Conservation (phyloP, 2,797 vertebrate species). For the Eptatretus atami region DNA sequence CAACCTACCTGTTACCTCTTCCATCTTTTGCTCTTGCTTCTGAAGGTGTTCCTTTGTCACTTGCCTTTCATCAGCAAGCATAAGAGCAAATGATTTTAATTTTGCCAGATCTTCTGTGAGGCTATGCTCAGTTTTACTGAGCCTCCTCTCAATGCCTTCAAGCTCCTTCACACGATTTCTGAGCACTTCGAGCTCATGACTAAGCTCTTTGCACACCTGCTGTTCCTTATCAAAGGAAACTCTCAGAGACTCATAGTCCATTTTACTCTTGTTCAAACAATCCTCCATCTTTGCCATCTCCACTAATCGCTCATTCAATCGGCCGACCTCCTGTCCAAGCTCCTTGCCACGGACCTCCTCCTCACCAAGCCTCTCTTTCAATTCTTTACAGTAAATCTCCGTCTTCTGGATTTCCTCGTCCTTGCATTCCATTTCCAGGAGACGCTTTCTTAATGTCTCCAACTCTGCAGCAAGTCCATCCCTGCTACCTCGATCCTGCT, state of each 20-base stretch:
- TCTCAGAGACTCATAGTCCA: constrained; percentile 38
- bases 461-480: constrained; percentile 48
- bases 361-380: constrained; percentile 43
- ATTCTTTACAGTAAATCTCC: constrained; percentile 44
- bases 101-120: constrained; percentile 67
- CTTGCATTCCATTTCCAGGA: constrained; percentile 85
- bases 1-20: constrained; percentile 33
- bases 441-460: constrained; percentile 52
- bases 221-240: constrained; percentile 49
- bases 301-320: constrained; percentile 54
- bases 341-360: constrained; percentile 46
- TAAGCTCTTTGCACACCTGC: constrained; percentile 31
- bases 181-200: constrained; percentile 35
- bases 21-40: constrained; percentile 46
- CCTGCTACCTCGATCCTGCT: constrained; percentile 50
- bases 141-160: constrained; percentile 30
- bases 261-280: constrained; percentile 37
- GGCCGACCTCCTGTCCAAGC: constrained; percentile 49
- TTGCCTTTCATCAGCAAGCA: constrained; percentile 62
- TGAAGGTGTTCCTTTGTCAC: constrained; percentile 53
- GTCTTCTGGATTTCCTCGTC: constrained; percentile 76
- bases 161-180: constrained; percentile 46
- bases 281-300: constrained; percentile 58
- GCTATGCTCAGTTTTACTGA: constrained; percentile 37
- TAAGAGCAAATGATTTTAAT: constrained; percentile 57